Conservation (phyloP, 92 coral and sea anemone genomes). For the Umimayanthus chanpuru region DNA sequence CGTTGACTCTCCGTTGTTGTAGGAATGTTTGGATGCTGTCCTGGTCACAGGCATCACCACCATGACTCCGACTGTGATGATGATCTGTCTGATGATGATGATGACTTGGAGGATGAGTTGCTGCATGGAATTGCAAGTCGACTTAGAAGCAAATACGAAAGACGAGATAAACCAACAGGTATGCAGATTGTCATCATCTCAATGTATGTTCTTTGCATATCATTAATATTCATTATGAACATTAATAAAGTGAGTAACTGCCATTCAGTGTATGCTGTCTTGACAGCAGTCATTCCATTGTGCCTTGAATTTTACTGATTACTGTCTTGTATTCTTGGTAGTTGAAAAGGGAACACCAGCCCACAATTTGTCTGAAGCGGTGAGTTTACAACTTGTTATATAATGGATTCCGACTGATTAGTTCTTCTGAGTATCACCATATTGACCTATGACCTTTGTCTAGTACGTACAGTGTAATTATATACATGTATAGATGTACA, state of each 20-base stretch:
- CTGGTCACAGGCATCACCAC: slow-evolving; percentile 47
- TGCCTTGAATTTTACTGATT: not conserved
- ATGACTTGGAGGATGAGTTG: slow-evolving; percentile 74
- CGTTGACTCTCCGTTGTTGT: not conserved
- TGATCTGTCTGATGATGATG: slow-evolving; percentile 75
- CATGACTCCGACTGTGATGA: slow-evolving; percentile 80
- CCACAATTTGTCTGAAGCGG: slow-evolving; percentile 82
- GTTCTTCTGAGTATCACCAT: too few species aligned
- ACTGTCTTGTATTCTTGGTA: not conserved
- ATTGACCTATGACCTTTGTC: too few species aligned
- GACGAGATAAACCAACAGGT: slow-evolving; percentile 53
- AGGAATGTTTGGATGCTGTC: slow-evolving; percentile 75
- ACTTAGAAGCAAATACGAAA: slow-evolving; percentile 79
- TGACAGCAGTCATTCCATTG: too few species aligned
- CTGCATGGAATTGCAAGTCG: slow-evolving; percentile 76
- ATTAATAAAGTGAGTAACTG: too few species aligned
- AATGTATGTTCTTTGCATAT: too few species aligned
- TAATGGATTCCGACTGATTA: too few species aligned
- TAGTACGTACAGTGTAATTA: too few species aligned
- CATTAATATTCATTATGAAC: too few species aligned
- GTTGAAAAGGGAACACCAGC: slow-evolving; percentile 70
- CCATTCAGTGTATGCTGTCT: too few species aligned
- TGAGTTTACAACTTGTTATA: slow-evolving; percentile 29
- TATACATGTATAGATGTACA: too few species aligned
- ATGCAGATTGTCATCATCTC: not conserved